Evolutionary conservation across 2,888 invertebrate species (phyloP).

Genomic region (Fragum fragum): DNA sequence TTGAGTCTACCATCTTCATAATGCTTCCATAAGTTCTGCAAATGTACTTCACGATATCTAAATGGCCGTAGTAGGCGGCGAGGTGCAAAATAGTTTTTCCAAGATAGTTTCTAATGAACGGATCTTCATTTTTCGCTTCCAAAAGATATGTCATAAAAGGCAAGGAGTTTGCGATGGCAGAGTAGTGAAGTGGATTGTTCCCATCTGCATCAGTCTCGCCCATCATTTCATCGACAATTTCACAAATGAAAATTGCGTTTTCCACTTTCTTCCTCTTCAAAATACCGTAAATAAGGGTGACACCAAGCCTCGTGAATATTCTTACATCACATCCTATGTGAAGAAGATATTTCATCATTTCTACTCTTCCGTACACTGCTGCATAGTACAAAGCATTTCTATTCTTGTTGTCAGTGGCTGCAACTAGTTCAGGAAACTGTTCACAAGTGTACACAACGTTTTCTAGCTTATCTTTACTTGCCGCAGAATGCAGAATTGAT

Average conservation of each 20-base stretch:
- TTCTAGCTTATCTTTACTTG: conserved; percentile 13
- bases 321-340: not conserved
- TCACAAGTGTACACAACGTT: conserved; percentile 3
- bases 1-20: conserved; percentile 18
- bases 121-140: conserved; percentile 7
- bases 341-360: conserved; percentile 4
- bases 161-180: conserved; percentile 6
- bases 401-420: not conserved
- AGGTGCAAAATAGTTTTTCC: conserved; percentile 18
- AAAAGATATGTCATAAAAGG: conserved; percentile 5
- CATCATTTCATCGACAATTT: not conserved
- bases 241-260: conserved; percentile 16
- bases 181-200: conserved; percentile 4
- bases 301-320: not conserved
- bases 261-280: conserved; percentile 7
- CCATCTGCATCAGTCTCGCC: conserved; percentile 6
- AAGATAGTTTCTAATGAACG: conserved; percentile 10
- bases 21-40: conserved; percentile 16
- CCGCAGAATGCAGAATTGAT: conserved; percentile 12
- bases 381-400: conserved; percentile 21
- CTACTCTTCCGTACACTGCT: conserved; percentile 1
- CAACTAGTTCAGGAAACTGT: not conserved
- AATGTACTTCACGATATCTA: conserved; percentile 8
- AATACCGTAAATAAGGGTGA: conserved; percentile 2
- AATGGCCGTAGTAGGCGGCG: conserved; percentile 8